Base-by-base conservation (phyloP, 2,113 vertebrate species). In the Taurulus bubalis region DNA sequence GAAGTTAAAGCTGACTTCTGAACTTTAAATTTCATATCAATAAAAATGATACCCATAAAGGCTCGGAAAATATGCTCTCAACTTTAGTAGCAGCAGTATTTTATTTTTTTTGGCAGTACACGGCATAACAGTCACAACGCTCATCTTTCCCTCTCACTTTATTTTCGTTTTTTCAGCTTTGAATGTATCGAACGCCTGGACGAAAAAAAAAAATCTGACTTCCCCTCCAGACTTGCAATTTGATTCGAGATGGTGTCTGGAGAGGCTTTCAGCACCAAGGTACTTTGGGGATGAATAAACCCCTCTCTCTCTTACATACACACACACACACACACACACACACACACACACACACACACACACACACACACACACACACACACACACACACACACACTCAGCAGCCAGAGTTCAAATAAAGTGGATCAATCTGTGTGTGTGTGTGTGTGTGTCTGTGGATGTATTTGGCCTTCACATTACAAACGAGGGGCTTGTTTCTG, bases 211-310 rank as follows among this genome's bases (percentile, higher is more conserved):
- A 64, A 60, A 68, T 82, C 55, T 66, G 67, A 78, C 53, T 77
- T 79, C 56, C 56, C 68, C 6, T 80, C 51, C n/a, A 73, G 78
- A 80, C 71, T 65, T 60, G 55, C 34, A 72, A 15, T 83, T 67
- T 71, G 62, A 82, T 76, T 65, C 55, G 62, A 82, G 38, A 67
- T 80, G 72, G 65, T 68, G 62, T 79, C 79, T 80, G 30, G 75
- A 68, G 79, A 83, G 69, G 47, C 63, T 77, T 76, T 82, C 28
- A 74, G 55, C n/a, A 0, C 49, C 51, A 34, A 26, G 42, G 49
- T 56, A 53, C 67, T 84, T 80, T 76, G 60, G 26, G 67, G 34
- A 74, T 84, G 89, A 87, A 83, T 65, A 83, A 80, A 79, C 62
- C 55, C 38, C 45, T 40, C 60, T 6, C 42, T 76, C 18, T 56